Percentiles rank a stretch among this genome's conserved stretches.
Conservation (phyloP, 2,113 vertebrate genomes). For the Illadopsis cleaveri region DNA sequence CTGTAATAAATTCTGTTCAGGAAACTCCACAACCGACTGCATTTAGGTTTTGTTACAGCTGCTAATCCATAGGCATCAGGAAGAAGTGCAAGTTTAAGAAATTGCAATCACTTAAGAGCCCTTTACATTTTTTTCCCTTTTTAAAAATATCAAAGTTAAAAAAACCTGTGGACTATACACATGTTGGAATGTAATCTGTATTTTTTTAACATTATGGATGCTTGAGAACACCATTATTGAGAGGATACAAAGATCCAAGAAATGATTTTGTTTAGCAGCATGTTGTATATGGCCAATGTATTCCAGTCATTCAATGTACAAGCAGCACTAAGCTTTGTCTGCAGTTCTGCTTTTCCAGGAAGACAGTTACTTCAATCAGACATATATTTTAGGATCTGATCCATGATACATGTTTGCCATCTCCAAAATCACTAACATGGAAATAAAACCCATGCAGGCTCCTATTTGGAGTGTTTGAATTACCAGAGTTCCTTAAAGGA, state of each 20-base stretch:
- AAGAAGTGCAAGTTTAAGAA: not conserved
- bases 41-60: not conserved
- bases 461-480: not conserved
- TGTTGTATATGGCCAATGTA: accelerated
- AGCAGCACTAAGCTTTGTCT: not conserved
- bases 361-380: not conserved
- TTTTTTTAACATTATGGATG: not conserved
- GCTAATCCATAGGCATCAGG: not conserved
- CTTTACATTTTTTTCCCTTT: not conserved
- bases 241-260: not conserved
- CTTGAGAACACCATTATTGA: not conserved
- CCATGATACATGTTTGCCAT: not conserved
- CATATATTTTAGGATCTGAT: not conserved
- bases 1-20: not conserved
- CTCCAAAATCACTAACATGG: not conserved
- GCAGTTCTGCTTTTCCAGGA: not conserved
- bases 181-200: not conserved
- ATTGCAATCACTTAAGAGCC: not conserved
- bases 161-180: not conserved
- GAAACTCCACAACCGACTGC: not conserved
- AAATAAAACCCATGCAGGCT: not conserved
- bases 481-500: not conserved
- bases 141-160: not conserved
- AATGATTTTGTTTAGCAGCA: not conserved
- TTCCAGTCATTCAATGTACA: not conserved